phyloP scores from a whole-genome alignment of 2,888 invertebrate genomes.

The Dysmachus trigonus region DNA sequence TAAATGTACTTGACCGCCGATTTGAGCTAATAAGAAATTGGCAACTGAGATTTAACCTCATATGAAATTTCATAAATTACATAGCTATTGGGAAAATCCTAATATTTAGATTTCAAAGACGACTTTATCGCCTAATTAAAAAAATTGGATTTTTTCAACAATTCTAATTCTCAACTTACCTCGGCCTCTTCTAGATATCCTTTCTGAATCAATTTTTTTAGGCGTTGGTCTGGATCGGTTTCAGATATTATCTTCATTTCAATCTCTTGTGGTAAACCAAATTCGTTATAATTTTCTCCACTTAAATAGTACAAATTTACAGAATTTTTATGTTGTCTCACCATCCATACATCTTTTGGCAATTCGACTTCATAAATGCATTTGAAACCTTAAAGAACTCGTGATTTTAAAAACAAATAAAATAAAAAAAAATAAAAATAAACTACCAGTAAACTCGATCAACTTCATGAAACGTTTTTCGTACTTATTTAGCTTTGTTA shows the following conservation, averaged over 20 bases:
- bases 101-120: too few species aligned
- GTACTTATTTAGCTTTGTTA: conserved; percentile 55
- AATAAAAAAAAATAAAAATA: not conserved
- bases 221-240: conserved; percentile 62
- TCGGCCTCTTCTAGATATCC: conserved; percentile 63
- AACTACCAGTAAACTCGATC: conserved; percentile 61
- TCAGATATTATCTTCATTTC: conserved; percentile 62
- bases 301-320: conserved; percentile 62
- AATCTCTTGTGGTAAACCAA: conserved; percentile 56
- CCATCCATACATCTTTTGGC: conserved; percentile 59
- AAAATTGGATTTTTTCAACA: too few species aligned
- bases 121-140: too few species aligned
- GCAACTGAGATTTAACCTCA: too few species aligned
- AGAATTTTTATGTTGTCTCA: conserved; percentile 60
- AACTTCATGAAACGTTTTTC: conserved; percentile 56
- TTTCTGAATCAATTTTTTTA: conserved; percentile 61
- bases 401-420: not conserved
- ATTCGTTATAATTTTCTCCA: conserved; percentile 52
- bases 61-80: too few species aligned
- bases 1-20: too few species aligned
- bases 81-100: too few species aligned
- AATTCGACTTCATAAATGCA: conserved; percentile 59
- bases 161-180: conserved; percentile 52
- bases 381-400: conserved; percentile 56
- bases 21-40: too few species aligned